These are phyloP conservation scores for Gasterosteus nipponicus DNA, from an alignment of 2,113 vertebrate genomes.

Conservation along the genomic window DNA sequence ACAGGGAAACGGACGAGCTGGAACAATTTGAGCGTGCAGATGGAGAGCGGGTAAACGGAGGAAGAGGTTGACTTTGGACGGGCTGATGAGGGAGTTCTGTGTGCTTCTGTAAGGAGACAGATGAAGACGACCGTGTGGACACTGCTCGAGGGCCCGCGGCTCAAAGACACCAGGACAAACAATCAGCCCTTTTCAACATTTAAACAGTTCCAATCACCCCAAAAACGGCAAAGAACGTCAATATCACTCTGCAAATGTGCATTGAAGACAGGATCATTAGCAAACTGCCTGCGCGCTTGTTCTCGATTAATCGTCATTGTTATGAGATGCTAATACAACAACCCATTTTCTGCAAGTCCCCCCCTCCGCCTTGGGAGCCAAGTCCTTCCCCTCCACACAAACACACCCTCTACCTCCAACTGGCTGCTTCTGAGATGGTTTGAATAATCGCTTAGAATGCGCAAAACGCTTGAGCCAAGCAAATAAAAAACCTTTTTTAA, in stretches of 20 bases:
- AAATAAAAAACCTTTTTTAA: neutral
- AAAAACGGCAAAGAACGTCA: slow-evolving; percentile 73
- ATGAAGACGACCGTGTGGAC: slow-evolving; percentile 56
- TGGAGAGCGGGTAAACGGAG: slow-evolving; percentile 23
- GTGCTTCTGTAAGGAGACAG: slow-evolving; percentile 26
- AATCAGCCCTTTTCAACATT: slow-evolving; percentile 70
- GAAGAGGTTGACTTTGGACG: slow-evolving; percentile 34
- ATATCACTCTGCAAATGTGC: slow-evolving; percentile 51
- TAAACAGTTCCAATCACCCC: slow-evolving; percentile 71
- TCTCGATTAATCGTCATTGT: slow-evolving; percentile 64
- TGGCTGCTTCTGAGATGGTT: slow-evolving; percentile 44
- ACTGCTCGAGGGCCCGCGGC: slow-evolving; percentile 60
- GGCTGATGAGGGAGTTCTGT: slow-evolving; percentile 43
- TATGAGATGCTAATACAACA: slow-evolving; percentile 62
- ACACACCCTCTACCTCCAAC: neutral
- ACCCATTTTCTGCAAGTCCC: slow-evolving; percentile 39
- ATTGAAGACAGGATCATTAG: slow-evolving; percentile 71
- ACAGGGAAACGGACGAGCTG: slow-evolving; percentile 46
- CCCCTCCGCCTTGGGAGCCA: neutral
- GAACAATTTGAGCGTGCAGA: slow-evolving; percentile 42
- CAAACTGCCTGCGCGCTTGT: slow-evolving; percentile 63
- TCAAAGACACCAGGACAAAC: slow-evolving; percentile 73
- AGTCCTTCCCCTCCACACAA: neutral
- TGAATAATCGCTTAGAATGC: slow-evolving; percentile 64
- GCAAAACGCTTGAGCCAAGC: slow-evolving; percentile 1